A percentile compares a stretch with the other conserved stretches of the same genome.
Conservation (phyloP, 1,140 invertebrate species). For the Scaptomyza pallida region DNA sequence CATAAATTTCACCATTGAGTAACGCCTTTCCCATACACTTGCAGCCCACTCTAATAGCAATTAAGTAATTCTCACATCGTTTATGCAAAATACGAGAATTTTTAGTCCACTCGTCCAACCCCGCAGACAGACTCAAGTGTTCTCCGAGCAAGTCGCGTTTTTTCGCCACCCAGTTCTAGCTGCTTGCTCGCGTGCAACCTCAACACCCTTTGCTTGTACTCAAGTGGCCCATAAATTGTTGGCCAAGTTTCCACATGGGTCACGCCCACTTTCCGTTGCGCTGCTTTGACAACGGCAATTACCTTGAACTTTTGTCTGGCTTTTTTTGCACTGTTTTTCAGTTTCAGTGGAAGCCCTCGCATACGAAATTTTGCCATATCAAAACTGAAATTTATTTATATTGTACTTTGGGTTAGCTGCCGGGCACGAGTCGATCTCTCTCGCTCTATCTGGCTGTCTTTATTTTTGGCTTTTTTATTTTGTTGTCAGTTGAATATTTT, state of each 20-base stretch:
- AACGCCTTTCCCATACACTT: slow-evolving; percentile 26
- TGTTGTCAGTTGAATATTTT: slow-evolving; percentile 75
- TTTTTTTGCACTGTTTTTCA: not conserved
- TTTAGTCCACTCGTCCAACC: slow-evolving; percentile 26
- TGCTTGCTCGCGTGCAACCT: slow-evolving; percentile 80
- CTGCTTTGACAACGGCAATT: slow-evolving; percentile 82
- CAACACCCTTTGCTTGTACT: slow-evolving; percentile 82
- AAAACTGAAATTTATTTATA: slow-evolving; percentile 70
- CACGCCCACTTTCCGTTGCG: slow-evolving; percentile 77
- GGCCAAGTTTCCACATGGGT: slow-evolving; percentile 69
- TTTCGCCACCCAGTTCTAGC: slow-evolving; percentile 34
- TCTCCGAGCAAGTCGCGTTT: not conserved
- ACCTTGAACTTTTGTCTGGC: slow-evolving; percentile 69
- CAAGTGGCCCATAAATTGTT: slow-evolving; percentile 82
- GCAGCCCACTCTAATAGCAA: slow-evolving; percentile 55
- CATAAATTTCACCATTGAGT: slow-evolving; percentile 60
- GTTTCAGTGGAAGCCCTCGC: slow-evolving; percentile 28
- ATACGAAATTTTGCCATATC: slow-evolving; percentile 38
- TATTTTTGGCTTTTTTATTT: slow-evolving; percentile 2
- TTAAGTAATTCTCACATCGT: slow-evolving; percentile 83
- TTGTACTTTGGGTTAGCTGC: slow-evolving; percentile 49
- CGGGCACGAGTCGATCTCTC: slow-evolving; percentile 39
- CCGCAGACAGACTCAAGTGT: not conserved
- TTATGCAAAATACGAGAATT: slow-evolving; percentile 76
- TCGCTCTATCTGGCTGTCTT: slow-evolving; percentile 11